A percentile compares a stretch with the other conserved stretches of the same genome.
phyloP scores from a whole-genome alignment of 2,797 vertebrate genomes.

The Myotis myotis region DNA sequence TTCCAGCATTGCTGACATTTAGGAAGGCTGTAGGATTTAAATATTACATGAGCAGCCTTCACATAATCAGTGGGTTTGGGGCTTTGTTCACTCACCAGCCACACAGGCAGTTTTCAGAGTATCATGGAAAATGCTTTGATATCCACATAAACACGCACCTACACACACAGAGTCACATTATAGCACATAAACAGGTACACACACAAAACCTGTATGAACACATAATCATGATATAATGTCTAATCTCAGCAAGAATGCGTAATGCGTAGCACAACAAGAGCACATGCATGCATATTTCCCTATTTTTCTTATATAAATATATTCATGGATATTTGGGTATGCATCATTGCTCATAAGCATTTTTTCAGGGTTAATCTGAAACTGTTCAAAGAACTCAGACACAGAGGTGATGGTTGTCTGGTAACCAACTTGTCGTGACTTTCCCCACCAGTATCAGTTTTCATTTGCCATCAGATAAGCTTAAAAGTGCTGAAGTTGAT shows the following conservation, averaged over 20 bases:
- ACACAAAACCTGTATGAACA: not conserved
- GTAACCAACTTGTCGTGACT: not conserved
- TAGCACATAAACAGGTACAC: not conserved
- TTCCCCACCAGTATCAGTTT: not conserved
- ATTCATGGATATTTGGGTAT: not conserved
- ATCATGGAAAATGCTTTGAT: not conserved
- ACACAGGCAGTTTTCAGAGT: not conserved
- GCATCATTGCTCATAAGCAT: not conserved
- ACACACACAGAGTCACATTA: not conserved
- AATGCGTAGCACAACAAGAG: not conserved
- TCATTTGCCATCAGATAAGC: constrained; percentile 52
- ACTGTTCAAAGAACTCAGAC: not conserved
- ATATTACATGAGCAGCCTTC: not conserved
- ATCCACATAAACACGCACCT: not conserved
- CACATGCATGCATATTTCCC: not conserved
- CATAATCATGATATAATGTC: not conserved
- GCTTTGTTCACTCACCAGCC: not conserved
- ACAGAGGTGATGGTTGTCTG: not conserved
- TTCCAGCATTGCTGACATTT: not conserved
- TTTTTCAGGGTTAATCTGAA: constrained; percentile 47
- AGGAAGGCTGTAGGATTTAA: not conserved
- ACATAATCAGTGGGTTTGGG: not conserved
- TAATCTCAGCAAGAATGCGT: not conserved
- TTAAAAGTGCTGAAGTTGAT: not conserved
- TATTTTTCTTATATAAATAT: constrained; percentile 16